A percentile compares a stretch with the other conserved stretches of the same genome.
phyloP scores from a whole-genome alignment of 2,797 vertebrate species.

The Hydrophis major region DNA sequence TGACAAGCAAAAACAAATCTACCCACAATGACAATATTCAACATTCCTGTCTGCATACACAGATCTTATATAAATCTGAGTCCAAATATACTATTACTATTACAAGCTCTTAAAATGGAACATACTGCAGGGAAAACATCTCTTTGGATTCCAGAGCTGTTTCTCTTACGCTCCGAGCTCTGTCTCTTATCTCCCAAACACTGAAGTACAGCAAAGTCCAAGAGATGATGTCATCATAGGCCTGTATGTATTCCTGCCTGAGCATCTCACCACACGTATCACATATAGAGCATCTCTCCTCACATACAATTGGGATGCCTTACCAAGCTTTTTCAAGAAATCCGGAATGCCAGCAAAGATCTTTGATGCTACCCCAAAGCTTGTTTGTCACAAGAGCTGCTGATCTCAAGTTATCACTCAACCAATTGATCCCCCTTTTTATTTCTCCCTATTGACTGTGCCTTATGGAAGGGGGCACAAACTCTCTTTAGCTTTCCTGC shows the following conservation, averaged over 20 bases:
- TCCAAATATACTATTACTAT: background rate
- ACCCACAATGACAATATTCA: background rate
- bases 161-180: background rate
- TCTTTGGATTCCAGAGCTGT: background rate
- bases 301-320: constrained; percentile 6
- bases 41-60: background rate
- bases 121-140: background rate
- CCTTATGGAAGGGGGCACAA: background rate
- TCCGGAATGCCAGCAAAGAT: background rate
- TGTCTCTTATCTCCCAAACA: background rate
- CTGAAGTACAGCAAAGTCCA: constrained; percentile 29
- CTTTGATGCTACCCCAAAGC: background rate
- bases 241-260: constrained; percentile 13
- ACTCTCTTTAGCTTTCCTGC: background rate
- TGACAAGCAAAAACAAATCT: constrained; percentile 1
- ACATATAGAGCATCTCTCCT: background rate
- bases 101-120: background rate
- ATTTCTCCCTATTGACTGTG: background rate
- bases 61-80: background rate
- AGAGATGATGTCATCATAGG: constrained; percentile 36
- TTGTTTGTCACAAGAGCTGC: background rate
- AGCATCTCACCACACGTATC: background rate
- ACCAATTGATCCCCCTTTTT: background rate
- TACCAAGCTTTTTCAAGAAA: constrained; percentile 15
- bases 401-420: constrained; percentile 2